These are phyloP conservation scores for Siniperca undulata DNA, from an alignment of 2,797 vertebrate genomes.

Conservation along the genomic window DNA sequence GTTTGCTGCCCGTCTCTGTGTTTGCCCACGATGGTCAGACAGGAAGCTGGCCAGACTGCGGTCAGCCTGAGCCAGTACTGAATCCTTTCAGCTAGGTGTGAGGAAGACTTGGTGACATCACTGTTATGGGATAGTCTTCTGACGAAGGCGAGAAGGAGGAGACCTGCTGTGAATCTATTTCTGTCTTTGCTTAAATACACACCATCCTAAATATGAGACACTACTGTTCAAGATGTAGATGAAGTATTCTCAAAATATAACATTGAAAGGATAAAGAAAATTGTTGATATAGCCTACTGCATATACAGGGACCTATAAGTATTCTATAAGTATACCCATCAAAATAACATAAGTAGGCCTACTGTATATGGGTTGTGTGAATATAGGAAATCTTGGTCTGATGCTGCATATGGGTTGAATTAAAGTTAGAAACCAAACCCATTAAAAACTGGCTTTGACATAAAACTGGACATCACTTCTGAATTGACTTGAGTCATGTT, in stretches of 20 bases:
- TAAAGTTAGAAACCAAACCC: constrained; percentile 8
- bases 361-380: not conserved
- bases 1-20: constrained; percentile 73
- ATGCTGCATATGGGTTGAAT: not conserved
- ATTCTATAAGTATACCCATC: not conserved
- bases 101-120: constrained; percentile 82
- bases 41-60: constrained; percentile 85
- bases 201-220: constrained; percentile 30
- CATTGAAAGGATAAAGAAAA: not conserved
- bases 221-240: not conserved
- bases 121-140: constrained; percentile 58
- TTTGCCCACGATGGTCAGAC: constrained; percentile 81
- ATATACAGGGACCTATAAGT: not conserved
- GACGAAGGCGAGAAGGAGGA: constrained; percentile 58
- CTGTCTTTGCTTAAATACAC: constrained; percentile 52
- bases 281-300: too few species aligned
- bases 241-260: not conserved
- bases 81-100: constrained; percentile 77
- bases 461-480: constrained; percentile 19
- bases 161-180: constrained; percentile 56
- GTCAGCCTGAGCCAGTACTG: constrained; percentile 58
- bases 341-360: not conserved
- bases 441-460: not conserved
- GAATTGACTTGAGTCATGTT: constrained; percentile 24
- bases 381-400: not conserved